These are phyloP conservation scores for Chouioia cunea DNA, from an alignment of 2,888 invertebrate genomes.

Conservation along the genomic window DNA sequence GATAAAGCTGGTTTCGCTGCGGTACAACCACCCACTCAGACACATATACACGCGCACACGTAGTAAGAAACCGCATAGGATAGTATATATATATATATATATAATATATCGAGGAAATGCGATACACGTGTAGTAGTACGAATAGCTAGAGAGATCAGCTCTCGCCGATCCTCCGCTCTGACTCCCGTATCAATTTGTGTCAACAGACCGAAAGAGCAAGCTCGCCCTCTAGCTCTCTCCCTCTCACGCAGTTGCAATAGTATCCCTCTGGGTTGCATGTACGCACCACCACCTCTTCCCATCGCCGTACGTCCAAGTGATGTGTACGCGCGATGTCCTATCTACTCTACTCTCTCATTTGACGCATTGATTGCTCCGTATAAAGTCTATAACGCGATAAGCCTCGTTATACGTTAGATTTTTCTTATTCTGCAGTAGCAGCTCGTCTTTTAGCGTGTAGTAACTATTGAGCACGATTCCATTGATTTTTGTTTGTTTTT, in stretches of 20 bases:
- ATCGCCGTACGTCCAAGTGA: not conserved
- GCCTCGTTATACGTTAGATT: conserved; percentile 30
- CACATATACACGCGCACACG: too few relatives aligned
- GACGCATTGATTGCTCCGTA: conserved; percentile 19
- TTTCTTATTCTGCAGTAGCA: conserved; percentile 9
- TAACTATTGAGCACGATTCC: conserved; percentile 18
- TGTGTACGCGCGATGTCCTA: conserved; percentile 10
- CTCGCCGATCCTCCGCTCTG: not conserved
- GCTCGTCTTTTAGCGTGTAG: not conserved
- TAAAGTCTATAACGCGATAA: not conserved
- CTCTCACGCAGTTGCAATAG: not conserved
- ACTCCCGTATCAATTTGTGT: conserved; percentile 35
- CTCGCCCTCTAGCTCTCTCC: not conserved
- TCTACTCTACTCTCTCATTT: not conserved
- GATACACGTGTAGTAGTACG: conserved; percentile 14
- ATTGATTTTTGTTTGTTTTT: conserved; percentile 23
- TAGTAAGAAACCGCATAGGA: not conserved
- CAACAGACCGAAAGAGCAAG: conserved; percentile 21
- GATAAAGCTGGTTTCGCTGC: conserved; percentile 11
- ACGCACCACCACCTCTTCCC: not conserved
- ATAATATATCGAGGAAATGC: conserved; percentile 1
- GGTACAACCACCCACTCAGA: too few relatives aligned
- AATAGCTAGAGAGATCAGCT: too few relatives aligned
- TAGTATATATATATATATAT: not conserved
- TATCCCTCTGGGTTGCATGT: not conserved